Conservation (phyloP, 1,140 invertebrate genomes). For the Ceratina japonica region DNA sequence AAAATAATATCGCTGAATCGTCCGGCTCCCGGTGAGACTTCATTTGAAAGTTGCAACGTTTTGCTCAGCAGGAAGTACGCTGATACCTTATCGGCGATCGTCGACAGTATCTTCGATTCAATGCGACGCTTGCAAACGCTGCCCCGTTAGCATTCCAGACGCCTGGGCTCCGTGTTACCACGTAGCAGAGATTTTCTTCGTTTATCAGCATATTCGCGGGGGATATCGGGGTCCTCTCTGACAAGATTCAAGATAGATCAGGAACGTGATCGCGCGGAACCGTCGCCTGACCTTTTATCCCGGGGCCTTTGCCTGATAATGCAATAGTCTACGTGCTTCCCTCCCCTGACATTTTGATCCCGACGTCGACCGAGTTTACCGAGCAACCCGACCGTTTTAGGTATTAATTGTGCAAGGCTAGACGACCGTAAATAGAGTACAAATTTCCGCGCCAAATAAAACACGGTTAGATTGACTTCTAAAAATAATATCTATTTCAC, state of each 20-base stretch:
- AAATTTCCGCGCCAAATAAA: too few relatives aligned
- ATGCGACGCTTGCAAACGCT: background rate
- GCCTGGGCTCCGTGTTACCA: too few relatives aligned
- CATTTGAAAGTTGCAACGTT: too few relatives aligned
- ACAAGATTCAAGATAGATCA: constrained; percentile 15
- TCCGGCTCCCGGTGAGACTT: too few relatives aligned
- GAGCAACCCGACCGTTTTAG: background rate
- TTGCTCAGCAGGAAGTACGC: background rate
- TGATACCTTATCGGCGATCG: background rate
- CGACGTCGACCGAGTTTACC: background rate
- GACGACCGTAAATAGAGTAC: too few relatives aligned
- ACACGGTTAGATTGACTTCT: too few relatives aligned
- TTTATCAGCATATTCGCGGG: constrained; percentile 18
- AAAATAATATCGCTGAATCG: too few relatives aligned
- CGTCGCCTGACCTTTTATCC: constrained; percentile 2
- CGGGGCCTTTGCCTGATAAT: background rate
- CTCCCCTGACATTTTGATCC: constrained; percentile 2
- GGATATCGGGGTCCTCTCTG: constrained; percentile 6
- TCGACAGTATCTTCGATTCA: background rate
- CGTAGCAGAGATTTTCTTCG: background rate
- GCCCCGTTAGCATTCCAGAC: background rate
- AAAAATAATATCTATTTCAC: too few relatives aligned
- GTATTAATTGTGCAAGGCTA: too few relatives aligned
- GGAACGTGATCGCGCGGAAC: constrained; percentile 12
- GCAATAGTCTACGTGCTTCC: background rate